Conservation (phyloP, 1,140 invertebrate genomes). For the Laupala kohalensis region DNA sequence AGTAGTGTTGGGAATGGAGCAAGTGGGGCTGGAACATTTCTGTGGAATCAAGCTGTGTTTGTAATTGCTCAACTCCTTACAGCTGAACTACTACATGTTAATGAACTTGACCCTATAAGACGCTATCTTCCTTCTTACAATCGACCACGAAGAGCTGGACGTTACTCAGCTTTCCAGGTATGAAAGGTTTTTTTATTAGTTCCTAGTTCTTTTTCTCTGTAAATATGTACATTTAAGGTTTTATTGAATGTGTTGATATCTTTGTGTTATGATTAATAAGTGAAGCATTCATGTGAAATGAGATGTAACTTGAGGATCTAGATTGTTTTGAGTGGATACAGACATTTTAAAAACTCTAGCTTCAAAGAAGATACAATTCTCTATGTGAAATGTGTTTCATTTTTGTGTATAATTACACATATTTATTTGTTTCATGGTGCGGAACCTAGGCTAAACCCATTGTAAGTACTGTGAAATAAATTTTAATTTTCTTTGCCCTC, state of each 20-base stretch:
- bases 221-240: background rate
- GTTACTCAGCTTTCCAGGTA: conserved; percentile 96
- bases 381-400: too few species aligned
- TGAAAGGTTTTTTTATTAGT: conserved; percentile 16
- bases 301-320: too few species aligned
- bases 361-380: too few species aligned
- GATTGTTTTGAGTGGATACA: too few species aligned
- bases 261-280: background rate
- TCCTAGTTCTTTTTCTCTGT: background rate
- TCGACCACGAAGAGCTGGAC: conserved; percentile 72
- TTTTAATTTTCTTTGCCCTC: background rate
- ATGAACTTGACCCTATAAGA: conserved; percentile 90
- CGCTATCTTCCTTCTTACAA: conserved; percentile 93
- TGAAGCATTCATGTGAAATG: background rate
- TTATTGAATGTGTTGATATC: background rate
- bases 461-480: background rate
- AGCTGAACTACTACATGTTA: conserved; percentile 78
- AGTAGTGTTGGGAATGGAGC: conserved; percentile 34
- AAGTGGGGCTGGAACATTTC: conserved; percentile 37
- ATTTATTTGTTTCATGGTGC: background rate
- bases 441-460: background rate
- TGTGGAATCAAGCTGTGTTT: conserved; percentile 92
- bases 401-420: too few species aligned
- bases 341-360: too few species aligned
- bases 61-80: conserved; percentile 85